Percentiles rank a stretch among this genome's conserved stretches.
phyloP scores from a whole-genome alignment of 2,797 vertebrate genomes.

The Sebastes trivittatus region DNA sequence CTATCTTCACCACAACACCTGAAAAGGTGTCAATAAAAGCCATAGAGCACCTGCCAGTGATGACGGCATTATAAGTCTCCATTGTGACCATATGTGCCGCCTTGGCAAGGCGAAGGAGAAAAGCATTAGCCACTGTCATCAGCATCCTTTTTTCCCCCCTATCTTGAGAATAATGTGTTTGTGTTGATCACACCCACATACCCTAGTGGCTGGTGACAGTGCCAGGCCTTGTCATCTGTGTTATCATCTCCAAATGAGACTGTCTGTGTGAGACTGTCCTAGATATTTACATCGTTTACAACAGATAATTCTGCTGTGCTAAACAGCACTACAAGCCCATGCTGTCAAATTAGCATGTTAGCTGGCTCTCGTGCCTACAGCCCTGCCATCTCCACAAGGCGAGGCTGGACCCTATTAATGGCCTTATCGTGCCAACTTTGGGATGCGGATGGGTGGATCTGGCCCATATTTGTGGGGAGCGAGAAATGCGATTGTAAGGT shows the following conservation, averaged over 20 bases:
- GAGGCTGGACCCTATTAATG: slow-evolving; percentile 73
- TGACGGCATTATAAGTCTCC: slow-evolving; percentile 48
- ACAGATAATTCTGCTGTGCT: slow-evolving; percentile 70
- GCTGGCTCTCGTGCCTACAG: slow-evolving; percentile 65
- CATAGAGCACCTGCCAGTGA: slow-evolving; percentile 43
- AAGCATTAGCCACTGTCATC: slow-evolving; percentile 74
- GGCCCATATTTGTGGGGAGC: slow-evolving; percentile 70
- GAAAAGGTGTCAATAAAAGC: slow-evolving; percentile 46
- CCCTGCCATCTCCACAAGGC: slow-evolving; percentile 65
- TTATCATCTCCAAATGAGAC: slow-evolving; percentile 79
- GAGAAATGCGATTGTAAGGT: slow-evolving; percentile 88
- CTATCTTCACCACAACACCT: slow-evolving; percentile 10
- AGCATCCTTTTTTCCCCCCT: slow-evolving; percentile 58
- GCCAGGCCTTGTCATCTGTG: slow-evolving; percentile 81
- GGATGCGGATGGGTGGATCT: slow-evolving; percentile 68
- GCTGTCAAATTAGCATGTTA: slow-evolving; percentile 79
- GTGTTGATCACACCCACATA: slow-evolving; percentile 82
- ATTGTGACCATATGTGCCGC: slow-evolving; percentile 70
- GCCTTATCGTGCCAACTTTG: slow-evolving; percentile 71
- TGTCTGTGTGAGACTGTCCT: slow-evolving; percentile 75
- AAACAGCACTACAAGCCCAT: slow-evolving; percentile 68
- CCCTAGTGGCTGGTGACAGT: slow-evolving; percentile 80
- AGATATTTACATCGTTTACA: slow-evolving; percentile 80
- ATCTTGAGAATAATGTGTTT: slow-evolving; percentile 81
- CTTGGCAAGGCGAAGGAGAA: slow-evolving; percentile 64